Conservation (phyloP, 2,888 invertebrate genomes). For the Ptychoptera contaminata region DNA sequence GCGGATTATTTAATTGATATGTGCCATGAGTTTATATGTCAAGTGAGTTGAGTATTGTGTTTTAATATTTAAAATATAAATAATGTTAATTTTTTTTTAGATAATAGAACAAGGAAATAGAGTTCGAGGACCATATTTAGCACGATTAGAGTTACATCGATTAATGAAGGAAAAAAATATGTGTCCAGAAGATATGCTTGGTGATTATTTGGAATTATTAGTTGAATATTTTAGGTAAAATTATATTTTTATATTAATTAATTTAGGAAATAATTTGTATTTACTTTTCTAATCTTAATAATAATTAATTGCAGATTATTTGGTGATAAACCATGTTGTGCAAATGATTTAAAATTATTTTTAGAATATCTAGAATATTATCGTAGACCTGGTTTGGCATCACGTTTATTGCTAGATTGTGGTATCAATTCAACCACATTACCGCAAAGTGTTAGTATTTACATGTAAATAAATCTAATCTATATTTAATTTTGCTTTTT, state of each 20-base stretch:
- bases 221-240: conserved; percentile 50
- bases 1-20: conserved; percentile 15
- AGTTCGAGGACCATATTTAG: conserved; percentile 69
- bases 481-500: conserved; percentile 7
- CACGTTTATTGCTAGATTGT: conserved; percentile 43
- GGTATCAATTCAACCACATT: conserved; percentile 46
- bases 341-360: conserved; percentile 66
- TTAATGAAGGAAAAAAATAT: conserved; percentile 37
- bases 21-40: conserved; percentile 25
- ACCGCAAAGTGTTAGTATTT: conserved; percentile 40
- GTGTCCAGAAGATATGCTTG: conserved; percentile 38
- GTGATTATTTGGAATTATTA: conserved; percentile 51
- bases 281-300: not conserved
- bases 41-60: conserved; percentile 13
- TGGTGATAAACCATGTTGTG: conserved; percentile 75
- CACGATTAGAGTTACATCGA: conserved; percentile 59
- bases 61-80: not conserved
- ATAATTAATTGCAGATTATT: conserved; percentile 32
- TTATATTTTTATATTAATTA: not conserved
- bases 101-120: conserved; percentile 38
- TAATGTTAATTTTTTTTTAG: conserved; percentile 19
- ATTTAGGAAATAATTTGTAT: not conserved
- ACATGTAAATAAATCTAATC: not conserved
- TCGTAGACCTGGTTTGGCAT: conserved; percentile 42
- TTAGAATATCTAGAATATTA: conserved; percentile 40